These are phyloP conservation scores for Zelostemma sp. DNA, from an alignment of 1,140 invertebrate species.

Conservation along the genomic window DNA sequence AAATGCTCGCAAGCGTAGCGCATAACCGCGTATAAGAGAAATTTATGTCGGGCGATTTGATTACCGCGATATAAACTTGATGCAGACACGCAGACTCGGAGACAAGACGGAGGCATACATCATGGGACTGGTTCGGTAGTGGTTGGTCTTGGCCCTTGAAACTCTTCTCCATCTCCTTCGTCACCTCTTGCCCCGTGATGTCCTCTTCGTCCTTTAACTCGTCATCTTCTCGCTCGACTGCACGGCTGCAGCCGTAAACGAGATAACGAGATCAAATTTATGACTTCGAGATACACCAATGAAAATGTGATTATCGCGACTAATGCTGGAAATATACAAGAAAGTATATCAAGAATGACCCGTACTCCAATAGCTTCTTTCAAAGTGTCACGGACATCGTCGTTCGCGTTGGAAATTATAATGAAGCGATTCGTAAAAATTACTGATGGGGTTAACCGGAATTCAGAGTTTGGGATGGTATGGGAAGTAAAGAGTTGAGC, in stretches of 20 bases:
- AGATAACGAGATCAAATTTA: constrained; percentile 72
- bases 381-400: constrained; percentile 10
- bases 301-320: constrained; percentile 69
- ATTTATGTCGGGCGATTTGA: constrained; percentile 69
- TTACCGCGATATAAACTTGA: constrained; percentile 70
- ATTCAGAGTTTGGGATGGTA: constrained; percentile 39
- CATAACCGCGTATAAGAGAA: constrained; percentile 64
- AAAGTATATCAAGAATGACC: constrained; percentile 44
- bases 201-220: constrained; percentile 37
- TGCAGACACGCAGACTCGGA: constrained; percentile 59
- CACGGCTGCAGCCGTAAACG: constrained; percentile 63
- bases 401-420: background rate
- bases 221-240: constrained; percentile 46
- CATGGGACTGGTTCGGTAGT: constrained; percentile 58
- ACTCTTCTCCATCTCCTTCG: constrained; percentile 47
- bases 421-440: background rate
- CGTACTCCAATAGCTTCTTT: constrained; percentile 39
- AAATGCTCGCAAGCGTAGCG: constrained; percentile 45
- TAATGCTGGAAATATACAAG: constrained; percentile 60
- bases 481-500: constrained; percentile 21
- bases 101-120: constrained; percentile 69
- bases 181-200: constrained; percentile 45
- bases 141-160: constrained; percentile 38
- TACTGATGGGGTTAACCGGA: constrained; percentile 26
- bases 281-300: constrained; percentile 63